Evolutionary conservation across 1,140 invertebrate species (phyloP), one percentile per base, ranked within the genome.

Genomic region (Drosophila tristis): DNA sequence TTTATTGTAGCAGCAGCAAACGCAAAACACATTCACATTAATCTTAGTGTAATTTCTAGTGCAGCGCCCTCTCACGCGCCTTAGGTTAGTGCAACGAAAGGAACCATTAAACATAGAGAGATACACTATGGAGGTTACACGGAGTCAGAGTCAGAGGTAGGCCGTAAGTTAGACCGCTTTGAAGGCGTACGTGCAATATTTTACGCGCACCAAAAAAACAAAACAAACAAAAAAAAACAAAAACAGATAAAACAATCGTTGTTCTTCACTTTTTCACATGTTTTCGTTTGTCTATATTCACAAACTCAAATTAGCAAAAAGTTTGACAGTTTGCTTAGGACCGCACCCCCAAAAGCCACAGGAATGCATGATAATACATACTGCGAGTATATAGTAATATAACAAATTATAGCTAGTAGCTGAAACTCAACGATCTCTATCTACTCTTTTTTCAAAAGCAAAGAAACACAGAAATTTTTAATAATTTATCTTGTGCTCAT

Each of bases 401-500:
- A 64, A 73, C 66, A 64, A 86, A 78, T 82, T 86, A 78, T 78
- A 76, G 84, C 72, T 89, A 89, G 75, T 89, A 77, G 73, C 62
- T 68, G 73, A 70, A 87, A 84, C 80, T 61, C 74, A 89, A 87
- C 78, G 82, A 87, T 87, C 82, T 87, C 82, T 89, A 74, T 87
- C 84, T 89, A 82, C 59, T 68, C 67, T 66, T 86, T 87, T 86
- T 82, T 60, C 31, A 64, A 63, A 65, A 80, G 66, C 62, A 73
- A 80, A 45, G 73, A 60, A 73, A 84, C 78, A 67, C 80, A 70
- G 58, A 73, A 63, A 80, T 81, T 74, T 82, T 82, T 74, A 82
- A 81, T 82, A 68, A 82, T 82, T 87, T 87, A 89, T 78, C 79
- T 87, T 87, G 82, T 79, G 82, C 82, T 89, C 82, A 87, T 87